Percentiles rank a stretch among this genome's conserved stretches.
Conservation (phyloP, 2,888 invertebrate genomes). For the Machimus rusticus region DNA sequence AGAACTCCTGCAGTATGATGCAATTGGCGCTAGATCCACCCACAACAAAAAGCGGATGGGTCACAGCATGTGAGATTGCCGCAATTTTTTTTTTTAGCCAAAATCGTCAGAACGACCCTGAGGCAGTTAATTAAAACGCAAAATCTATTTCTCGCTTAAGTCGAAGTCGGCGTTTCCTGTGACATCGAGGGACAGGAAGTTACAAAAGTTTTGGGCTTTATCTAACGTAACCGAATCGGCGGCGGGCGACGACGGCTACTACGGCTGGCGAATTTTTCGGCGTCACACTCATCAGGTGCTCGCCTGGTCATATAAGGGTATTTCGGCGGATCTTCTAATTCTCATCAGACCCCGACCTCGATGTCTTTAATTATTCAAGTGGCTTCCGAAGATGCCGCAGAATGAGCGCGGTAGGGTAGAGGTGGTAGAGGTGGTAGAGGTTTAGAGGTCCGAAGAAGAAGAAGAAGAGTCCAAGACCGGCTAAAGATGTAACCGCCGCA, state of each 20-base stretch:
- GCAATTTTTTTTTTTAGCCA: neutral
- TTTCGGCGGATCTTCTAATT: neutral
- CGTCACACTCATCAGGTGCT: neutral
- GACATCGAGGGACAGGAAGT: slow-evolving; percentile 45
- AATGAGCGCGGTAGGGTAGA: neutral
- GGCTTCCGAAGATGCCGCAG: neutral
- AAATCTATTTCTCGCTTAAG: slow-evolving; percentile 38
- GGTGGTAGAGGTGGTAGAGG: too few relatives aligned
- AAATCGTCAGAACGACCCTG: slow-evolving; percentile 21
- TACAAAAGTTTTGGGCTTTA: slow-evolving; percentile 38
- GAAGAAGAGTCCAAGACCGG: neutral
- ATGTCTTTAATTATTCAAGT: neutral
- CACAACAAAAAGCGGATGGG: neutral
- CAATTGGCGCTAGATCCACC: neutral
- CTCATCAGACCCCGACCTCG: neutral
- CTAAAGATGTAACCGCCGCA: neutral
- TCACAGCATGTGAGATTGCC: neutral
- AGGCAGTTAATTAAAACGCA: slow-evolving; percentile 34
- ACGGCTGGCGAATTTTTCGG: neutral
- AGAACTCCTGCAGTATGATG: neutral
- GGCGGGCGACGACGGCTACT: neutral
- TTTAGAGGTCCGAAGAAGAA: neutral
- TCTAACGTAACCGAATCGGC: neutral
- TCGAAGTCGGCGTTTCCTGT: slow-evolving; percentile 41
- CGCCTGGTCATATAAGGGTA: neutral